Conservation (phyloP, 2,797 vertebrate genomes). For the Lepilemur septentrionalis region DNA sequence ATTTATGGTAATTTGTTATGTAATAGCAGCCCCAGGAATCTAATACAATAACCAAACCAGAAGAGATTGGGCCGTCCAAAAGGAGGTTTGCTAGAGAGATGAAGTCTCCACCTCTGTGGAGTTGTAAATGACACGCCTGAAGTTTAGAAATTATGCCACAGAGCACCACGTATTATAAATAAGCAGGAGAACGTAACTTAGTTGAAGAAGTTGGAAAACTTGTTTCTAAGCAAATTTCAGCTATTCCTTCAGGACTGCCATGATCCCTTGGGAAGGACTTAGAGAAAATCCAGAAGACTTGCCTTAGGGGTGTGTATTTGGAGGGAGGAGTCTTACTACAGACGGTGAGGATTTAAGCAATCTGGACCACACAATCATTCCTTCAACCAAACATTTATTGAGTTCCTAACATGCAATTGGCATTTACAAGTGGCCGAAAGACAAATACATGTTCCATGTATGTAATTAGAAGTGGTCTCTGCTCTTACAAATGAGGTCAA, state of each 20-base stretch:
- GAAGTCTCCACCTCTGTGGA: not conserved
- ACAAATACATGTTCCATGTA: not conserved
- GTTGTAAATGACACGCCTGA: not conserved
- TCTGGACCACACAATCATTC: not conserved
- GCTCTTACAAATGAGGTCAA: not conserved
- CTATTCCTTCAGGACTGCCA: not conserved
- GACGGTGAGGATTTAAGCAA: not conserved
- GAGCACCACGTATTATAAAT: not conserved
- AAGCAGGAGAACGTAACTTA: not conserved
- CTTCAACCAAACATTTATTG: not conserved
- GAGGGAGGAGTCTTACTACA: not conserved
- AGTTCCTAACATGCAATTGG: not conserved
- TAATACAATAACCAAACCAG: not conserved
- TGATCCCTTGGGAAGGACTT: not conserved
- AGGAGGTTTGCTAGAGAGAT: not conserved
- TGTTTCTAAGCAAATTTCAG: not conserved
- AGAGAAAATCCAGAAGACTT: not conserved
- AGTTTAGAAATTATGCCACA: not conserved
- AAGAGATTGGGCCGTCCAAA: not conserved
- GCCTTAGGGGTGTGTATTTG: not conserved
- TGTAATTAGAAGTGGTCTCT: not conserved
- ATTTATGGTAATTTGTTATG: not conserved
- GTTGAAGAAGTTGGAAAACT: not conserved
- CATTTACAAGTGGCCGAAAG: not conserved
- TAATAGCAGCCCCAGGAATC: not conserved